phyloP scores from a whole-genome alignment of 2,797 vertebrate genomes.

The Sciurus carolinensis region DNA sequence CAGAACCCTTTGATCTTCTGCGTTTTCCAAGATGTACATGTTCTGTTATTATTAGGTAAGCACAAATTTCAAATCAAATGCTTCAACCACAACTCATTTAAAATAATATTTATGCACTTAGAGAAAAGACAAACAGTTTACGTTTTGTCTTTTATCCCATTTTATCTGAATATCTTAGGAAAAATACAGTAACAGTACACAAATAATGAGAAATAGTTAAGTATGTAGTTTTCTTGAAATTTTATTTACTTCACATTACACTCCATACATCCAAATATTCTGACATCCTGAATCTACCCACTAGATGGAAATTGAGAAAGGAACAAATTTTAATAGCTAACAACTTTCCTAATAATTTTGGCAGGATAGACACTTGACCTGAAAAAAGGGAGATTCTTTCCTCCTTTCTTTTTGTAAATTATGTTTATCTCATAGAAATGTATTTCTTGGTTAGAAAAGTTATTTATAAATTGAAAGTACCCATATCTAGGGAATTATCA shows the following conservation, averaged over 20 bases:
- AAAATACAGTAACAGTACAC: slow-evolving; percentile 31
- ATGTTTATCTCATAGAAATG: background rate
- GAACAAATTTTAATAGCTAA: slow-evolving; percentile 22
- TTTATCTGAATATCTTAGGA: slow-evolving; percentile 48
- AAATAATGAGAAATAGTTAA: slow-evolving; percentile 33
- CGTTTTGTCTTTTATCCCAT: slow-evolving; percentile 53
- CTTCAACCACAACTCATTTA: slow-evolving; percentile 78
- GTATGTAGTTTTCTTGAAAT: background rate
- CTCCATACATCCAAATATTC: background rate
- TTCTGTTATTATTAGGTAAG: slow-evolving; percentile 69
- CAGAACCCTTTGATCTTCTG: slow-evolving; percentile 63
- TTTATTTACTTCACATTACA: slow-evolving; percentile 22
- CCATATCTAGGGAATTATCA: background rate
- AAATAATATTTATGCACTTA: slow-evolving; percentile 75
- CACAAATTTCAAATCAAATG: slow-evolving; percentile 78
- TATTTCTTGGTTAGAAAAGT: background rate
- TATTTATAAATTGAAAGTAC: background rate
- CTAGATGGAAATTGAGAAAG: background rate
- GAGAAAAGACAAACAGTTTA: slow-evolving; percentile 64
- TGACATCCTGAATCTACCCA: background rate
- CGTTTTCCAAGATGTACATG: slow-evolving; percentile 51
- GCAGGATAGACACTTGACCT: background rate
- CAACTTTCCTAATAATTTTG: slow-evolving; percentile 25
- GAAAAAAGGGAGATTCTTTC: background rate
- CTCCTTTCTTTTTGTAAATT: background rate